phyloP scores from a whole-genome alignment of 2,113 vertebrate species.

The Ploceus nigricollis region DNA sequence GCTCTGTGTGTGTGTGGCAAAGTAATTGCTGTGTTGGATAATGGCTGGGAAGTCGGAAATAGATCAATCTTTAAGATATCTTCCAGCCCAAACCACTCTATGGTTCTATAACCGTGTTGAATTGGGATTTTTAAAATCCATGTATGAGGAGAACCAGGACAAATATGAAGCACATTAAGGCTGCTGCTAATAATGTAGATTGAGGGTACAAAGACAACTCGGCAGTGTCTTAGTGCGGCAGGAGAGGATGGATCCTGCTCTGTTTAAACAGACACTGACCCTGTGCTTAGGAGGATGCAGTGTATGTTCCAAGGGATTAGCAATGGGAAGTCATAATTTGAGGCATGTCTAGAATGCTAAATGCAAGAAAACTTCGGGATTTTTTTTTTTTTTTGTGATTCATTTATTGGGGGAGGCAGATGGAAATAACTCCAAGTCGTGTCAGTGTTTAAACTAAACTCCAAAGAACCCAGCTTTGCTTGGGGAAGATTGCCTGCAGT shows the following conservation, averaged over 20 bases:
- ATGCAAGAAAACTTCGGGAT: no score
- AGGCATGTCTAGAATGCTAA: not conserved
- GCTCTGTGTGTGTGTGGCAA: rapidly evolving
- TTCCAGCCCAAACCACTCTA: not conserved
- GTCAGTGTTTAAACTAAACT: not conserved
- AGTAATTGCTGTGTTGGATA: rapidly evolving
- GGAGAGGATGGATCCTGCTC: not conserved
- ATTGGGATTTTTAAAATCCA: rapidly evolving
- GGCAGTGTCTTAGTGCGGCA: not conserved
- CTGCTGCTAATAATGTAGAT: rapidly evolving
- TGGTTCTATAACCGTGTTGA: rapidly evolving
- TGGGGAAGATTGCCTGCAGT: rapidly evolving
- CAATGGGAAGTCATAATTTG: not conserved
- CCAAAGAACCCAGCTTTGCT: rapidly evolving
- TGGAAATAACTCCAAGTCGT: not conserved
- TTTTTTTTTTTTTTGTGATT: not conserved
- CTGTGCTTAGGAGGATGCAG: not conserved
- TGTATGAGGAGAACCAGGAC: rapidly evolving
- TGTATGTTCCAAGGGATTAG: rapidly evolving
- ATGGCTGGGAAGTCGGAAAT: not conserved
- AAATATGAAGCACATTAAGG: not conserved
- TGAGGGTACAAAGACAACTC: not conserved
- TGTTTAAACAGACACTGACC: not conserved
- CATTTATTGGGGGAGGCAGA: rapidly evolving
- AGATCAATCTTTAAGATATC: no score